Evolutionary conservation across 2,797 vertebrate genomes (phyloP).

Genomic region (Melanitta fusca): DNA sequence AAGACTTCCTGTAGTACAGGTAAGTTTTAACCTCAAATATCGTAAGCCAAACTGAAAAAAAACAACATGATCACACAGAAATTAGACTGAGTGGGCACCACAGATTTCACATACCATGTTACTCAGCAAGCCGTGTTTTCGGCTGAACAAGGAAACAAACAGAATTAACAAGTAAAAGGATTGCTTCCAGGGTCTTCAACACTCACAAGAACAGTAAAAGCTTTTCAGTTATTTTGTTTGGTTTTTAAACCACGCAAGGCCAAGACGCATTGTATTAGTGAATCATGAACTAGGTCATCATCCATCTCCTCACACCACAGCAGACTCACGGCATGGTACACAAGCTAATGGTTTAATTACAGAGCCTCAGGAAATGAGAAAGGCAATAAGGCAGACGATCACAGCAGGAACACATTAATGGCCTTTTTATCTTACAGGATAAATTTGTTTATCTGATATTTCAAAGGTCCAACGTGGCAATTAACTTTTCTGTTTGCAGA

Average conservation of each 20-base stretch:
- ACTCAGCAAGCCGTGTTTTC: neutral
- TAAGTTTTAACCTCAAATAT: neutral
- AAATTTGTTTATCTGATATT: conserved; percentile 79
- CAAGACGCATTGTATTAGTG: neutral
- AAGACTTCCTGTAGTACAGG: neutral
- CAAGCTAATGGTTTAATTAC: conserved; percentile 74
- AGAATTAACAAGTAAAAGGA: neutral
- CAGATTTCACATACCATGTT: neutral
- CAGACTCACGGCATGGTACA: neutral
- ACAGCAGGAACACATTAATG: conserved; percentile 74
- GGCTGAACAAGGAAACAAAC: neutral
- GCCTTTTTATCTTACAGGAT: conserved; percentile 72
- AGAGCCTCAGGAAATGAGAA: conserved; percentile 64
- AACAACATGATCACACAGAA: neutral
- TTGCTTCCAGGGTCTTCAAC: neutral
- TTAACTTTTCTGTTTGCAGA: conserved; percentile 80
- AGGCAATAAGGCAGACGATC: conserved; percentile 59
- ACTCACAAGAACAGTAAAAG: neutral
- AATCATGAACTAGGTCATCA: neutral
- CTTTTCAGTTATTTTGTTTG: neutral
- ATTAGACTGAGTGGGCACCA: neutral
- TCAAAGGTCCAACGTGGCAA: conserved; percentile 74
- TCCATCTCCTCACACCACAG: conserved; percentile 20
- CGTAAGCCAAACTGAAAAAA: neutral
- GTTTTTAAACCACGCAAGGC: neutral